Percentiles rank a stretch among this genome's conserved stretches.
These are phyloP conservation scores for Autographa pulchrina DNA, from an alignment of 2,888 invertebrate species.

Conservation along the genomic window DNA sequence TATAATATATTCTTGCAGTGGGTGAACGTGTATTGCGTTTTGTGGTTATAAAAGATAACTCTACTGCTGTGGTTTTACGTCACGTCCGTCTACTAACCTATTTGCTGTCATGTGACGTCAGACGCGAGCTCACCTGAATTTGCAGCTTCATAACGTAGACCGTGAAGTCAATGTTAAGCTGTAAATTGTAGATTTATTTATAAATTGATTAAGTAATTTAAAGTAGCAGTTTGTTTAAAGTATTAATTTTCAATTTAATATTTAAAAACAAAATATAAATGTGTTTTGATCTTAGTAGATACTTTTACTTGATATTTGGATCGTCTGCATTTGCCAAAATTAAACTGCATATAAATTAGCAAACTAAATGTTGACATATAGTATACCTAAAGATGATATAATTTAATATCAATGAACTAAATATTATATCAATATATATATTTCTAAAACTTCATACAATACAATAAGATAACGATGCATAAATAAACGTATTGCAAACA, in stretches of 20 bases:
- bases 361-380: too few species aligned
- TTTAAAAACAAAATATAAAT: too few species aligned
- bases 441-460: neutral
- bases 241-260: neutral
- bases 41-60: constrained; percentile 55
- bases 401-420: too few species aligned
- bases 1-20: constrained; percentile 13
- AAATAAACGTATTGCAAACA: neutral
- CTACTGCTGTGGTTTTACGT: constrained; percentile 46
- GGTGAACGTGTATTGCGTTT: constrained; percentile 51
- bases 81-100: constrained; percentile 30
- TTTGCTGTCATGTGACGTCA: constrained; percentile 42
- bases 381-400: too few species aligned
- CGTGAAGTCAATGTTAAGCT: constrained; percentile 21
- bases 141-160: constrained; percentile 8
- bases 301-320: too few species aligned
- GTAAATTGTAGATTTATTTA: constrained; percentile 33
- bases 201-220: constrained; percentile 16
- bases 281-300: too few species aligned
- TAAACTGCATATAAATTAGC: too few species aligned
- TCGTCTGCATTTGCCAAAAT: too few species aligned
- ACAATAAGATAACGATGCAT: too few species aligned
- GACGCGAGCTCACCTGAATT: constrained; percentile 8
- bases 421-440: too few species aligned
- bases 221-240: constrained; percentile 16